Conservation (phyloP, 1,140 invertebrate species). For the Piezodorus guildinii region DNA sequence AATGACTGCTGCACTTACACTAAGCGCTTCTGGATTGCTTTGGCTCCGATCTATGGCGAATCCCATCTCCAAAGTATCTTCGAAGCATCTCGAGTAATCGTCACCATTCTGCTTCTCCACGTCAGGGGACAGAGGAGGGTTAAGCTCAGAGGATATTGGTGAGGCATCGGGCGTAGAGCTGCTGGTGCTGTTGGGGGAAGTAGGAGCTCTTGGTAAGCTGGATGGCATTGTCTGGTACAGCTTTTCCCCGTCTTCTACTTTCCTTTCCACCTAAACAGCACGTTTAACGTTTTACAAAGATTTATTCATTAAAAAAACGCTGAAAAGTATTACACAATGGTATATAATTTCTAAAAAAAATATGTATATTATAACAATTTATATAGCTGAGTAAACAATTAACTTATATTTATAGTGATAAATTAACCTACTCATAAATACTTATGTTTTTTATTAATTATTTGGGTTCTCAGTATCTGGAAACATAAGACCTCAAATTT, state of each 20-base stretch:
- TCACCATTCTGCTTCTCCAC: constrained; percentile 19
- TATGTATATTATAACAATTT: too few relatives aligned
- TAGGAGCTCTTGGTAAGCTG: constrained; percentile 37
- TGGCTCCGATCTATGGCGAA: constrained; percentile 23
- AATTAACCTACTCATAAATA: too few relatives aligned
- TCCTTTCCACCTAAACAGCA: constrained; percentile 43
- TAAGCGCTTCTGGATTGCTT: constrained; percentile 25
- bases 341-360: too few relatives aligned
- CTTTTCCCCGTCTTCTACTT: constrained; percentile 49
- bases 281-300: too few relatives aligned
- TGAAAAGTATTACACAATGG: too few relatives aligned
- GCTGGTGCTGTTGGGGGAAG: neutral
- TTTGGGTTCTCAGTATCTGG: too few relatives aligned
- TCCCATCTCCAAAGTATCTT: constrained; percentile 25
- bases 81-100: constrained; percentile 26
- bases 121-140: constrained; percentile 16
- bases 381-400: too few relatives aligned
- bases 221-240: constrained; percentile 59
- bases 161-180: neutral
- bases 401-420: too few relatives aligned
- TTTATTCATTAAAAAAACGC: too few relatives aligned
- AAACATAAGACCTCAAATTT: too few relatives aligned
- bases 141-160: constrained; percentile 4
- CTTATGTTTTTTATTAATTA: too few relatives aligned
- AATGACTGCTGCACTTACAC: constrained; percentile 1